Evolutionary conservation across 1,140 invertebrate species (phyloP), one percentile per base, ranked within the genome.

Genomic region (Batillaria attramentaria): DNA sequence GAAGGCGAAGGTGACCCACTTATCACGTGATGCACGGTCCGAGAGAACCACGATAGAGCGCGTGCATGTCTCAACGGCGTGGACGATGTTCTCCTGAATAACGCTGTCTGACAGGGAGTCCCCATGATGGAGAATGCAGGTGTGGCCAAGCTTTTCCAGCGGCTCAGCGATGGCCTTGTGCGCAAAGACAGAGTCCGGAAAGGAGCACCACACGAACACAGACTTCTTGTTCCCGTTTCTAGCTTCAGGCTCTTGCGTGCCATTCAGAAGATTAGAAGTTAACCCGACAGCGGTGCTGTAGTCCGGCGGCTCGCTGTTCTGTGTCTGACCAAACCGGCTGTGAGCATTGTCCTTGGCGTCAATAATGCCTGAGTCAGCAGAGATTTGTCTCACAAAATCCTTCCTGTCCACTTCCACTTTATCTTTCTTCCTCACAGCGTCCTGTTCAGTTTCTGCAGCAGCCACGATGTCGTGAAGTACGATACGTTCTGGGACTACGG

Each of bases 1-100:
- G 43, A 87, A 84, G 16, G 83, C 84, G 68, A 87, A 87, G 2
- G 85, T 41, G 6, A 82, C 77, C 85, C 85, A 87, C 60, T 85
- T 84, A 54, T 85, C 79, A 1, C 80, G 35, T 5, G 80, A 24
- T 57, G 84, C 76, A 20, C 70, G 50, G n/a, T 75, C 70, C 1
- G 85, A 85, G 2, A 87, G 42, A 18, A 87, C 54, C 31, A 87
- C 82, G 3, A 87, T 50, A 3, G 82, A 84, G 72, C 82, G 79
- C 2, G 43, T 31, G 39, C 83, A 80, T 8, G 42, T 60, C 6
- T 85, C 68, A 0, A 84, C 82, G 0, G 84, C 85, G 20, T 81
- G 80, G 4, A 87, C 70, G 39, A 87, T 82, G 66, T 87, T 87
- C 72, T 87, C 85, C 41, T 87, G 83, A 31, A 83, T 84, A 16